Percentiles rank a stretch among this genome's conserved stretches.
Conservation (phyloP, 2,113 vertebrate genomes). For the Odontesthes bonariensis region DNA sequence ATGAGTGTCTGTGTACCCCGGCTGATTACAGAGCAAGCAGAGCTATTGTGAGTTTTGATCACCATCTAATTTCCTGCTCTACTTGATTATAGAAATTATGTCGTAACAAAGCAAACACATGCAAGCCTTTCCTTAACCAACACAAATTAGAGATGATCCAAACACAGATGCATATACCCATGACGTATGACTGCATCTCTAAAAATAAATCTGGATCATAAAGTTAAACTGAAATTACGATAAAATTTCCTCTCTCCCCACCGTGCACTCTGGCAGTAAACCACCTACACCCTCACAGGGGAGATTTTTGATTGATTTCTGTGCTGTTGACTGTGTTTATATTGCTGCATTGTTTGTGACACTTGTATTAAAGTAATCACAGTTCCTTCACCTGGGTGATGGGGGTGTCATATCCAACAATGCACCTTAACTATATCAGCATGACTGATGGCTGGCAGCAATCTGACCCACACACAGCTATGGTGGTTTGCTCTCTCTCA, state of each 20-base stretch:
- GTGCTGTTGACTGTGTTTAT: conserved; percentile 20
- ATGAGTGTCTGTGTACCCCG: conserved; percentile 13
- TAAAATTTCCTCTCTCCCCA: background rate
- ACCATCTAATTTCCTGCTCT: conserved; percentile 39
- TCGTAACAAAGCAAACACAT: conserved; percentile 27
- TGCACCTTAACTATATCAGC: conserved; percentile 30
- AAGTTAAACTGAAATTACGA: conserved; percentile 15
- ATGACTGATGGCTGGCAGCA: conserved; percentile 44
- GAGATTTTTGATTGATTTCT: conserved; percentile 12
- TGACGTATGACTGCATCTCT: conserved; percentile 3
- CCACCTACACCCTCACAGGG: conserved; percentile 10
- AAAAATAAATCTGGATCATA: conserved; percentile 29
- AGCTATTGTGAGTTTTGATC: conserved; percentile 49
- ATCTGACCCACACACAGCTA: conserved; percentile 30
- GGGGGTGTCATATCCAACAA: conserved; percentile 31
- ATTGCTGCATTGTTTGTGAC: conserved; percentile 21
- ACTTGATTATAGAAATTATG: conserved; percentile 33
- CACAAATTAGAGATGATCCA: conserved; percentile 28
- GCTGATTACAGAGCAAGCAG: conserved; percentile 22
- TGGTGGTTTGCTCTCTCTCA: conserved; percentile 12
- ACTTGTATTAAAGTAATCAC: conserved; percentile 35
- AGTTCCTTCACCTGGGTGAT: conserved; percentile 30
- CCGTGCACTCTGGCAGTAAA: conserved; percentile 7
- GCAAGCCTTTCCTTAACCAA: conserved; percentile 20
- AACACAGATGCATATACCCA: conserved; percentile 9